phyloP scores from a whole-genome alignment of 2,797 vertebrate species.

The Hypotaenidia okinawae region DNA sequence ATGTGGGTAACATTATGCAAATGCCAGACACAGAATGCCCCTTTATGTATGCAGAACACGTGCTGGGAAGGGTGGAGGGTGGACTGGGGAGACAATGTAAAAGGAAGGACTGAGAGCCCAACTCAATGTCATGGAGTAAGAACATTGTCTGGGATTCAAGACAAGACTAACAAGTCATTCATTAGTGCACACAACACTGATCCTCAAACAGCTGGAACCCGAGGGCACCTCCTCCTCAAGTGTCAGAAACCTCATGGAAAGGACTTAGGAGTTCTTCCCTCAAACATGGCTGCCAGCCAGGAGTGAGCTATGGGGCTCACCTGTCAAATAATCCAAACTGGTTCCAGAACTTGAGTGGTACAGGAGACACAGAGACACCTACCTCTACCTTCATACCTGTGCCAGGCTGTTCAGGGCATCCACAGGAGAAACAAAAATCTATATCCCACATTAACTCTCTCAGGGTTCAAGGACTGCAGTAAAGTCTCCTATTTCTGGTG shows the following conservation, averaged over 20 bases:
- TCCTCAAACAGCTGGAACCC: neutral
- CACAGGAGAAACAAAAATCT: neutral
- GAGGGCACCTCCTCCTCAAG: neutral
- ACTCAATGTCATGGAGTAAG: neutral
- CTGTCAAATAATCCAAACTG: neutral
- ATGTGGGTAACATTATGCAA: neutral
- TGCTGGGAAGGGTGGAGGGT: neutral
- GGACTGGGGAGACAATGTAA: neutral
- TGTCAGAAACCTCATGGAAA: neutral
- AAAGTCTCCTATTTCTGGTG: neutral
- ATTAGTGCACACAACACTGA: neutral
- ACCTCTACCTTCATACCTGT: neutral
- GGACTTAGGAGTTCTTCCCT: neutral
- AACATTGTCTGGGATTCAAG: neutral
- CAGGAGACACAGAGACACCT: neutral
- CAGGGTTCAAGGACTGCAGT: neutral
- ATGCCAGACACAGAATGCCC: neutral
- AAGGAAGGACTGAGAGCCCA: neutral
- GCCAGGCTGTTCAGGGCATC: neutral
- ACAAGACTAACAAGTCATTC: neutral
- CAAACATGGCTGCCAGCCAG: neutral
- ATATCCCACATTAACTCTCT: neutral
- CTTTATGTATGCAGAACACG: neutral
- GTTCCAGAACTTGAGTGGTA: neutral
- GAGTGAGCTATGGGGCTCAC: neutral